Evolutionary conservation across 2,113 vertebrate species (phyloP), one percentile per base, ranked within the genome.

Genomic region (Gymnogyps californianus): DNA sequence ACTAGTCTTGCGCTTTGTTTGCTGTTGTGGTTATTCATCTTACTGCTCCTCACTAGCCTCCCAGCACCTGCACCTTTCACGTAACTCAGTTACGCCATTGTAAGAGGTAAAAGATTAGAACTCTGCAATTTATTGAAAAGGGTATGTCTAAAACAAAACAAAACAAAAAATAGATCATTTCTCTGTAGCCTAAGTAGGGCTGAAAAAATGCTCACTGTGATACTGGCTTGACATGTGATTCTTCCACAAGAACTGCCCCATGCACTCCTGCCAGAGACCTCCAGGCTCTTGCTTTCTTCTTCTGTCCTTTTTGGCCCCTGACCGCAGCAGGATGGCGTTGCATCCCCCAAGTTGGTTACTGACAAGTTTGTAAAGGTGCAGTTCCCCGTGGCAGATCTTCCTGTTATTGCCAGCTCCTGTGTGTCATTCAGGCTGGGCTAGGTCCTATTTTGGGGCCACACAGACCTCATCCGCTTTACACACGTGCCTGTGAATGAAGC

Each of bases 361-460:
- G 54, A 8, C 0, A 0, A 9, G 18, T 4, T 62, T 26, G 47
- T 52, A 74, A 52, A 77, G 55, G 6, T 34, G 28, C 7, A 4
- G 22, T 52, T 92, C 40, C 36, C 14, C 5, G 0, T 44, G 52
- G 28, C 32, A 90, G 32, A 51, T 51, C 17, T 59, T 92, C 18
- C 71, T 83, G 52, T 61, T 66, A 13, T 7, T 59, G 25, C 18
- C 78, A 57, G 40, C 15, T 69, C 20, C 85, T 52, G 24, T 51
- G 59, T 62, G 46, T n/a, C 66, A 11, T 64, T 90, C 59, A 71
- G 17, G 16, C 62, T 61, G 66, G 26, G 15, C 55, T 16, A 85
- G 47, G 31, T 49, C 58, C 34, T 89, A 0, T 26, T 79, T 83
- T 34, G 49, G 36, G 31, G 18, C 21, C 34, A 32, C 15, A 6